Base-by-base conservation (phyloP, 2,797 vertebrate species). In the Enteromius radiatus region DNA sequence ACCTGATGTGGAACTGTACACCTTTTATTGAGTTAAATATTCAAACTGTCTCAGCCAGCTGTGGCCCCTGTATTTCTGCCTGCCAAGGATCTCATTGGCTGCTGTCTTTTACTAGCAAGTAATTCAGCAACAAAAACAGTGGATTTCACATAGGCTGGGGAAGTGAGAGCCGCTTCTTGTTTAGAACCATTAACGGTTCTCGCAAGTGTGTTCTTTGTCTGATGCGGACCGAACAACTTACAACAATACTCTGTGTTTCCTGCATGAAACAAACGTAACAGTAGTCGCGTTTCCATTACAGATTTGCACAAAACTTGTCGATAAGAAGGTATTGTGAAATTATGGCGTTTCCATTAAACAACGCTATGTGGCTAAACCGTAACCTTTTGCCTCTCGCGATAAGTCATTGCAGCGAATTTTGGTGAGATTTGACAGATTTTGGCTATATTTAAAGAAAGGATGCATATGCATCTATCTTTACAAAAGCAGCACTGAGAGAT, bases 1-100 rank as follows among this genome's bases (percentile, higher is more conserved):
- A 85, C 89, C 89, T 92, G 92, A 94, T 92, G 90, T 88, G 93
- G 92, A 90, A 89, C 88, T 88, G 87, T 91, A 89, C 88, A 88
- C 76, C 83, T 91, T 85, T 93, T 92, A 95, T 94, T 94, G 90
- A 92, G 92, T 93, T 92, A 93, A 84, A 85, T 87, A 86, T 89
- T 71, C 82, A 89, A 89, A 91, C 84, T 87, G 91, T 89, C 93
- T 71, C 67, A 89, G 84, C 87, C 91, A 90, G 90, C 90, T 91
- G 90, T 80, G 85, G 87, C 88, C 86, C 76, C 79, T 64, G 76
- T 63, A 49, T 73, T 38, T 81, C 86, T 87, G 63, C 63, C 59
- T 69, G 86, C 43, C 54, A 71, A 75, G 56, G 74, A 67, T 83
- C 65, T 77, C 49, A 69, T 70, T 70, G 74, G 75, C 71, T 76